Conservation (phyloP, 2,113 vertebrate species). For the Phocoena sinus region DNA sequence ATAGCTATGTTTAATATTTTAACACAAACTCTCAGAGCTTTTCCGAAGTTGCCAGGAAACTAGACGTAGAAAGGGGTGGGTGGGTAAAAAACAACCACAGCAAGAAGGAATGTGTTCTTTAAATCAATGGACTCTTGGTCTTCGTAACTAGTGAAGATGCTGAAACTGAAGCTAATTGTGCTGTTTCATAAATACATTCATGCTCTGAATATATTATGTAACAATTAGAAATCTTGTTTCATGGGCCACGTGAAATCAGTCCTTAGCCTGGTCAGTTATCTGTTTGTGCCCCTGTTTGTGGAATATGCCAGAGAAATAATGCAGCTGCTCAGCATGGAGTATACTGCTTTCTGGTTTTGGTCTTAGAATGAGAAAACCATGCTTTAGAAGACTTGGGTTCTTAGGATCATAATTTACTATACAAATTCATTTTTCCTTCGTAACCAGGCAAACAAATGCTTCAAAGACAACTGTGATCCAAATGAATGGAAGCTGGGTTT, state of each 20-base stretch:
- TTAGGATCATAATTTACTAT: not conserved
- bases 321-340: not conserved
- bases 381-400: not conserved
- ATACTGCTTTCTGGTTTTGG: slow-evolving; percentile 10
- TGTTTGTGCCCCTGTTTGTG: not conserved
- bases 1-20: not conserved
- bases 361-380: slow-evolving; percentile 7
- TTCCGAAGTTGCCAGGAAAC: slow-evolving; percentile 48
- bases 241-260: slow-evolving; percentile 12
- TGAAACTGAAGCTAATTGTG: slow-evolving; percentile 1
- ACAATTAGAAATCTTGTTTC: slow-evolving; percentile 37
- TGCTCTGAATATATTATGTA: slow-evolving; percentile 42
- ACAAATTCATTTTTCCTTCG: slow-evolving; percentile 11
- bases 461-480: not conserved
- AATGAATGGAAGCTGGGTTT: not conserved
- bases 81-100: not conserved
- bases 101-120: slow-evolving; percentile 37
- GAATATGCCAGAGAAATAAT: not conserved
- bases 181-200: slow-evolving; percentile 36
- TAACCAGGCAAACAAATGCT: not conserved
- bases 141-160: slow-evolving; percentile 16
- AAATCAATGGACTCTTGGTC: slow-evolving; percentile 48
- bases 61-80: not conserved
- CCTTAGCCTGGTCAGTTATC: not conserved
- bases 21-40: slow-evolving; percentile 32